These are phyloP conservation scores for Andrena trimmerana DNA, from an alignment of 2,888 invertebrate species.

Conservation along the genomic window DNA sequence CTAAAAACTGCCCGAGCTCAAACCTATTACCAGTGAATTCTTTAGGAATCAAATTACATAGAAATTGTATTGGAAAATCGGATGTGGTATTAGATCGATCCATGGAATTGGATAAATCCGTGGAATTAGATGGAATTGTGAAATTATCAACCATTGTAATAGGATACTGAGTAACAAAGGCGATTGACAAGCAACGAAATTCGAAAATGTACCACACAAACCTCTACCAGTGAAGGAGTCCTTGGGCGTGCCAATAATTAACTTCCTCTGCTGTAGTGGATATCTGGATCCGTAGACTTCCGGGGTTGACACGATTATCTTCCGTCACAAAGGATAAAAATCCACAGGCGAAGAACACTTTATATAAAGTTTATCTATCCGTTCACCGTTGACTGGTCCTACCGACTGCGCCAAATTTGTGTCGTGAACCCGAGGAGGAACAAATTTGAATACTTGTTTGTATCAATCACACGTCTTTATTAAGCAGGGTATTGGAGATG, in stretches of 20 bases:
- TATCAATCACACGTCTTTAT: too few species aligned
- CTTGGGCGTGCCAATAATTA: not conserved
- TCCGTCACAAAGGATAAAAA: constrained; percentile 2
- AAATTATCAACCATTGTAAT: not conserved
- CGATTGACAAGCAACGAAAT: not conserved
- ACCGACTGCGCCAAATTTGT: constrained; percentile 9
- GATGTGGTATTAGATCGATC: not conserved
- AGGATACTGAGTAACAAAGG: not conserved
- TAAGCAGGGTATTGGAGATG: too few species aligned
- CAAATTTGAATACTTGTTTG: too few species aligned
- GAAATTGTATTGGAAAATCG: constrained; percentile 9
- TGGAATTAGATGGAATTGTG: not conserved
- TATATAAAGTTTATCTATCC: not conserved
- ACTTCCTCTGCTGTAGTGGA: not conserved
- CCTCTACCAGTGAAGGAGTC: not conserved
- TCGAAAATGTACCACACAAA: not conserved
- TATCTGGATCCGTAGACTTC: not conserved
- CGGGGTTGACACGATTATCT: not conserved
- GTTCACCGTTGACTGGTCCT: not conserved
- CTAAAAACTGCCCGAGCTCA: constrained; percentile 1
- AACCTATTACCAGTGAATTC: too few species aligned
- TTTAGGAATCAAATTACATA: not conserved
- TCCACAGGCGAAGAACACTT: not conserved
- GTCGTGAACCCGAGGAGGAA: not conserved
- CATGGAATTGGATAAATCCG: not conserved